Percentiles rank a stretch among this genome's conserved stretches.
Evolutionary conservation across 2,888 invertebrate genomes (phyloP).

Genomic region (Scaptomyza polygonia): DNA sequence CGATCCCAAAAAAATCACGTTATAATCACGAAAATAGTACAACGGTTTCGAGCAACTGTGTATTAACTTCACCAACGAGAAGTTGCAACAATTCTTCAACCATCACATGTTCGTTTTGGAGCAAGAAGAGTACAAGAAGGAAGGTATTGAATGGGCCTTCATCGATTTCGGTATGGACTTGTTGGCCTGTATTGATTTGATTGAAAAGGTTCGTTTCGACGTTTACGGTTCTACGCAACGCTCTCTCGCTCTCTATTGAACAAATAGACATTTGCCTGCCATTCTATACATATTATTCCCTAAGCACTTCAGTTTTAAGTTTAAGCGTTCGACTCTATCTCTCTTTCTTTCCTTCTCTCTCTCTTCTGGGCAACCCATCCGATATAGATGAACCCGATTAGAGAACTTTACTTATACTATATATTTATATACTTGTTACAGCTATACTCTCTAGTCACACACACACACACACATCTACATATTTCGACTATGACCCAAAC

Average conservation of each 20-base stretch:
- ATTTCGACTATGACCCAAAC: constrained; percentile 25
- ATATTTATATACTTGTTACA: constrained; percentile 49
- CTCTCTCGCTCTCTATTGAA: constrained; percentile 2
- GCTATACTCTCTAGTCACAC: constrained; percentile 33
- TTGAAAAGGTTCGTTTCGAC: constrained; percentile 92
- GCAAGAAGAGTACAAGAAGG: constrained; percentile 99
- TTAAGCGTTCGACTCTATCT: constrained; percentile 5
- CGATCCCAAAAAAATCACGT: not conserved
- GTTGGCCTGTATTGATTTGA: constrained; percentile 98
- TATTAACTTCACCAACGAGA: constrained; percentile 99
- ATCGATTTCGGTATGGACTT: constrained; percentile 99
- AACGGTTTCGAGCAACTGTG: constrained; percentile 99
- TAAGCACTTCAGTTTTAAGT: constrained; percentile 44
- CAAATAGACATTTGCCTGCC: constrained; percentile 26
- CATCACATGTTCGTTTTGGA: constrained; percentile 99
- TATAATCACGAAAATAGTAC: constrained; percentile 87
- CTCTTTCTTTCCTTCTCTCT: not conserved
- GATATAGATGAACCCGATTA: constrained; percentile 66
- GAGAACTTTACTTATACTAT: constrained; percentile 16
- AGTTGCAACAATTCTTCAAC: constrained; percentile 99
- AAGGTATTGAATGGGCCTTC: constrained; percentile 99
- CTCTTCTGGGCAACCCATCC: constrained; percentile 58
- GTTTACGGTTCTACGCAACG: constrained; percentile 22
- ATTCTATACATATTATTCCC: constrained; percentile 31
- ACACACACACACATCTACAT: constrained; percentile 26